These are phyloP conservation scores for Alviniconcha strummeri DNA, from an alignment of 2,888 invertebrate genomes.

Conservation along the genomic window DNA sequence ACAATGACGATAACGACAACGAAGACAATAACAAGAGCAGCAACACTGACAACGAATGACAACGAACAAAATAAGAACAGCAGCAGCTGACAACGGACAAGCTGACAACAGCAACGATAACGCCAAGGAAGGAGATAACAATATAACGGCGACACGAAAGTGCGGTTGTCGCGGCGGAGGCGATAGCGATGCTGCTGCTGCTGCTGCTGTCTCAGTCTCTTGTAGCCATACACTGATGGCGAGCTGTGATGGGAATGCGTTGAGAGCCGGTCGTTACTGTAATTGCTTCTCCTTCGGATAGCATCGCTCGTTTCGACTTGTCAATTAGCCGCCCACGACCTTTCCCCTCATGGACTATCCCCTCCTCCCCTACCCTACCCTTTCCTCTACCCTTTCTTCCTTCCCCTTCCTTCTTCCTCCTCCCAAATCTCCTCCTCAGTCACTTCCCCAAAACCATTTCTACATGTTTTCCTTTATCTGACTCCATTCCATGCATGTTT, in stretches of 20 bases:
- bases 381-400: background rate
- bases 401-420: background rate
- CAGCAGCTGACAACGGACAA: background rate
- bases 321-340: conserved; percentile 24
- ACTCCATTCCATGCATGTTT: background rate
- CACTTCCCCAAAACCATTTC: background rate
- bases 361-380: background rate
- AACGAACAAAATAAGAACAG: too few relatives aligned
- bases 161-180: too few relatives aligned
- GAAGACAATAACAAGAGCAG: too few relatives aligned
- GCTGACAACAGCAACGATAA: background rate
- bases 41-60: too few relatives aligned
- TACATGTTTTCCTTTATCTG: background rate
- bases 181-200: too few relatives aligned
- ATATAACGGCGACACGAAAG: too few relatives aligned
- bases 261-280: conserved; percentile 27
- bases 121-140: background rate
- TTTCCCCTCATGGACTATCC: background rate
- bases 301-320: conserved; percentile 26
- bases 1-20: too few relatives aligned
- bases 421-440: background rate
- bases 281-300: conserved; percentile 29
- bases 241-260: background rate
- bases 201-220: too few relatives aligned
- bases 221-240: background rate